phyloP scores from a whole-genome alignment of 2,888 invertebrate genomes.

The Sarcophaga rosellei region DNA sequence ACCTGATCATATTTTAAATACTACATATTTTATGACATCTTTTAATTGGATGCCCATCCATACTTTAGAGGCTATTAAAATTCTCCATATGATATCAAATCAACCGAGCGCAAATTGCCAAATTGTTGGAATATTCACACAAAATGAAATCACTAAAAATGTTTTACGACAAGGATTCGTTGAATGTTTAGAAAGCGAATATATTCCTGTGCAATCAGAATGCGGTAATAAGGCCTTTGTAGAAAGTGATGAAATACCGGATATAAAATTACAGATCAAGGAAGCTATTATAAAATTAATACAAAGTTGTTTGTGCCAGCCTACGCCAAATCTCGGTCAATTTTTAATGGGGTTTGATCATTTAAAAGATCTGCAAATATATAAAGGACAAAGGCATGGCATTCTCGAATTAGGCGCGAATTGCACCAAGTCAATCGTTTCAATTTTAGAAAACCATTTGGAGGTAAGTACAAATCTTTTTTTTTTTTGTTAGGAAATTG shows the following conservation, averaged over 20 bases:
- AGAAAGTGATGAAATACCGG: constrained; percentile 64
- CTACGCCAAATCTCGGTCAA: constrained; percentile 93
- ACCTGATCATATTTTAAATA: constrained; percentile 89
- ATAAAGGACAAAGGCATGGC: constrained; percentile 90
- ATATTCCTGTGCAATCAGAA: constrained; percentile 70
- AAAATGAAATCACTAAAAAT: constrained; percentile 83
- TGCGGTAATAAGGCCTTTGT: constrained; percentile 54
- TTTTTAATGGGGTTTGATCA: constrained; percentile 94
- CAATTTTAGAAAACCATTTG: constrained; percentile 86
- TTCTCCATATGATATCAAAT: constrained; percentile 86
- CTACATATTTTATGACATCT: constrained; percentile 88
- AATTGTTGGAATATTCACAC: constrained; percentile 88
- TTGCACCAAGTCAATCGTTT: constrained; percentile 89
- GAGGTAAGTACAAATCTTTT: constrained; percentile 73
- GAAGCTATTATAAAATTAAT: constrained; percentile 88
- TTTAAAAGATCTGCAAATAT: constrained; percentile 88
- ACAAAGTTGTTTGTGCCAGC: constrained; percentile 88
- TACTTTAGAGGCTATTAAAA: constrained; percentile 86
- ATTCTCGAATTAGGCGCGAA: constrained; percentile 87
- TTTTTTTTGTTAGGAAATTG: too few species aligned
- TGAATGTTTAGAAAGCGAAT: constrained; percentile 89
- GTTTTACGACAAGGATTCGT: constrained; percentile 91
- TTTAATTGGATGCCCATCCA: constrained; percentile 86
- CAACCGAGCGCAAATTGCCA: constrained; percentile 87
- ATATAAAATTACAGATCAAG: constrained; percentile 78